Evolutionary conservation across 2,888 invertebrate genomes (phyloP), one percentile per base, ranked within the genome.

Genomic region (Cheilosia grossa): DNA sequence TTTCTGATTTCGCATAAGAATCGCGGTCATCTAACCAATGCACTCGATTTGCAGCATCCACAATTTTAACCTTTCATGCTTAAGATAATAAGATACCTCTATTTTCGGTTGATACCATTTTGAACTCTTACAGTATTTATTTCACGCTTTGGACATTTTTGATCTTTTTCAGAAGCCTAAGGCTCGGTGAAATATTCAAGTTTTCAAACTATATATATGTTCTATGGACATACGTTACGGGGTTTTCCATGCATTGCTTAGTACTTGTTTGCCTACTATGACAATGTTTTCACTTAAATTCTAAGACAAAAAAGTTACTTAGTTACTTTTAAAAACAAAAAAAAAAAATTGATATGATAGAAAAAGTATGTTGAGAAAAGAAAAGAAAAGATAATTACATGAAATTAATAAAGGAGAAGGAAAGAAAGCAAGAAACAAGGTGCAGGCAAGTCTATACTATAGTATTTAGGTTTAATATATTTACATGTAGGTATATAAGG

Each of bases 401-500:
- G 33, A 63, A 67, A 79, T n/a, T n/a, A 66, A 44, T n/a, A 56
- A 13, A 64, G 56, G 44, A 70, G 63, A 73, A 69, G 56, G 24
- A 42, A 44, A 15, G 7, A 42, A 59, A 59, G 58, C 58, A 37
- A 74, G 40, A 78, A 78, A 78, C 54, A 61, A 61, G 66, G 69
- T 78, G 56, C 69, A 78, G 78, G 61, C 63, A 56, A 49, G 47
- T 63, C 33, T 47, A 70, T 13, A 13, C 49, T 51, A n/a, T 51
- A 33, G 56, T 81, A 17, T 78, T 51, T 42, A 59, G 27, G 30
- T 40, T 61, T 53, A 30, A 77, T 61, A 51, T 73, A 69, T 77
- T 82, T 79, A 77, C 53, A 83, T 54, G 73, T 79, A 70, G 6
- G 63, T 63, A 30, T 30, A 30, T 30, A 61, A 63, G 73, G 69